Percentiles rank a stretch among this genome's conserved stretches.
These are phyloP conservation scores for Salvelinus sp. DNA, from an alignment of 2,113 vertebrate genomes.

Conservation along the genomic window DNA sequence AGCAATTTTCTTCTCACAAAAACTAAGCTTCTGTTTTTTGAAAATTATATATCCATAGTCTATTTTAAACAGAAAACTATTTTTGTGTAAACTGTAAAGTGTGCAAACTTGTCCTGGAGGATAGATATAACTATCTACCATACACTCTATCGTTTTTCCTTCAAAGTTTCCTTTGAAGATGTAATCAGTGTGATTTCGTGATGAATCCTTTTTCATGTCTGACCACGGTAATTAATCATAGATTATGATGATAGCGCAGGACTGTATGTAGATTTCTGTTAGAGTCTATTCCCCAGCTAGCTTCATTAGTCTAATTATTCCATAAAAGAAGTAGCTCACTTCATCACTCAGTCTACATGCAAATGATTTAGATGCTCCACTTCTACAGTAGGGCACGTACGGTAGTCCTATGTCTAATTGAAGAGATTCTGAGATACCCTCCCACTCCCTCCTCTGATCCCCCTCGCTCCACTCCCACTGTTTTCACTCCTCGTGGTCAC, in stretches of 20 bases:
- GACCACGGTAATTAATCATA: conserved; percentile 55
- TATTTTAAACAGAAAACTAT: not conserved
- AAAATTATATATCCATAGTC: not conserved
- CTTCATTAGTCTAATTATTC: conserved; percentile 67
- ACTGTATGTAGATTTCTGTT: conserved; percentile 48
- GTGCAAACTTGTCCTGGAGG: not conserved
- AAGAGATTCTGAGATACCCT: not conserved
- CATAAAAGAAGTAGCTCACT: conserved; percentile 37
- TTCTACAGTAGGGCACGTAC: conserved; percentile 10
- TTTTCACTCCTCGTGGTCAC: not conserved
- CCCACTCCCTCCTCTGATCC: conserved; percentile 12
- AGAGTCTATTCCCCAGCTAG: conserved; percentile 55
- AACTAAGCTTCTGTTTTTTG: not conserved
- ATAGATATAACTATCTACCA: not conserved
- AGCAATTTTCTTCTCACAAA: too few relatives aligned
- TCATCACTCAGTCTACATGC: conserved; percentile 53
- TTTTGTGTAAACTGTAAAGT: not conserved
- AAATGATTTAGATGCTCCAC: conserved; percentile 64
- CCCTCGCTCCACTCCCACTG: conserved; percentile 2
- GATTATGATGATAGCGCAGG: conserved; percentile 41
- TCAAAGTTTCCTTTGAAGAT: conserved; percentile 54
- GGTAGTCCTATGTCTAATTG: not conserved
- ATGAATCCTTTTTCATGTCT: conserved; percentile 58
- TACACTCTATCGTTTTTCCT: not conserved
- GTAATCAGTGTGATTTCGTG: conserved; percentile 56